phyloP scores from a whole-genome alignment of 2,888 invertebrate species.

The Synergus umbraculus region DNA sequence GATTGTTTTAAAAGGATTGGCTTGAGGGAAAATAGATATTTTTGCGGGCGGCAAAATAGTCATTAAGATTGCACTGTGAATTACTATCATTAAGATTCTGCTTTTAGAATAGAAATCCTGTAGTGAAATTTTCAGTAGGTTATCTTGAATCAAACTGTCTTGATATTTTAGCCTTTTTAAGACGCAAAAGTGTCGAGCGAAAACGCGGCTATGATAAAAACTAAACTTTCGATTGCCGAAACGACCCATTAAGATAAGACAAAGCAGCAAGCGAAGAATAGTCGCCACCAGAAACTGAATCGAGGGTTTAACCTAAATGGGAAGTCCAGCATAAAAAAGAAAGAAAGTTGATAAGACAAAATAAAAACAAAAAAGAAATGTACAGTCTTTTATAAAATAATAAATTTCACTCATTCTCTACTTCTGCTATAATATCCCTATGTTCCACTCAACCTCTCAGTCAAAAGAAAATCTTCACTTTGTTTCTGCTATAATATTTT shows the following conservation, averaged over 20 bases:
- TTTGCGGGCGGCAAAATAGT: not conserved
- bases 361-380: not conserved
- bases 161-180: conserved; percentile 51
- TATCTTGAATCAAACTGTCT: conserved; percentile 43
- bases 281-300: conserved; percentile 43
- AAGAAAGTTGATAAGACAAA: not conserved
- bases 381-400: not conserved
- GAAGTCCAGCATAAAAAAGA: conserved; percentile 42
- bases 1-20: too few relatives aligned
- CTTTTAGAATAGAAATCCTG: not conserved
- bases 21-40: too few relatives aligned
- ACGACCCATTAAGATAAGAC: conserved; percentile 54
- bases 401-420: too few relatives aligned
- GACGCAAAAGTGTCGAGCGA: conserved; percentile 47
- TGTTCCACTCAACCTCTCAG: too few relatives aligned
- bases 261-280: not conserved
- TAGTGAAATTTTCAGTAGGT: not conserved
- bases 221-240: conserved; percentile 54
- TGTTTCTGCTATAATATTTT: too few relatives aligned
- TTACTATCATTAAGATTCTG: not conserved
- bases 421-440: too few relatives aligned
- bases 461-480: too few relatives aligned
- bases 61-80: not conserved
- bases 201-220: conserved; percentile 50
- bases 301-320: conserved; percentile 50